Base-by-base conservation (phyloP, 2,797 vertebrate genomes). In the Crenichthys baileyi region DNA sequence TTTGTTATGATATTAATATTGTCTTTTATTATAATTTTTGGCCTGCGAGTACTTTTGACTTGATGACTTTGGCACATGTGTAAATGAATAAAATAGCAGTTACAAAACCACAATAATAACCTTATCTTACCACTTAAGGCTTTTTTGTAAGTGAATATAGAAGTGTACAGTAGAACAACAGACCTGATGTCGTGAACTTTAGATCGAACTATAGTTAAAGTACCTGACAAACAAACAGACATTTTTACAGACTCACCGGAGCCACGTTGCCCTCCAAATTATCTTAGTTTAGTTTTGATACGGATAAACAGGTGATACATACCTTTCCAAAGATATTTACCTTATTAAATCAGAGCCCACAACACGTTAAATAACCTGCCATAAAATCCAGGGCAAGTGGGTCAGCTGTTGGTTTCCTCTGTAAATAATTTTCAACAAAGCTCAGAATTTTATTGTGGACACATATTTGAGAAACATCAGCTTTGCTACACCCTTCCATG, bases 261-360 rank as follows among this genome's bases (percentile, higher is more conserved):
- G 2, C 41, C 16, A 53, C 60, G 77, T 44, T 29, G 1, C 24
- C 2, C 74, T 31, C 22, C 41, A 16, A 31, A 16, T 77, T 26
- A 2, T 13, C 1, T 58, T 74, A 39, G 5, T 46, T 78, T 79
- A 8, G 36, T 74, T 83, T 46, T 73, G 4, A 78, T 75, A 72
- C 11, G 13, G 24, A 41, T 26, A 48, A 71, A 56, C 15, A 77
- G 51, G 50, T 7, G 26, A 72, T 12, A 72, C 67, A 71, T 16
- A 58, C 76, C 74, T 80, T 80, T 63, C 0, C 6, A 6, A 77
- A 56, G 31, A 51, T 46, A 26, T 67, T 50, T 1, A 39, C 16
- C 56, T 77, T 78, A 85, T 85, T 74, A 78, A 36, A 8, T 67
- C 31, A 76, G 24, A 79, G 51, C 7, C 61, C 76, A 18, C 48